phyloP scores from a whole-genome alignment of 2,113 vertebrate species.

The Crotalus viridis region DNA sequence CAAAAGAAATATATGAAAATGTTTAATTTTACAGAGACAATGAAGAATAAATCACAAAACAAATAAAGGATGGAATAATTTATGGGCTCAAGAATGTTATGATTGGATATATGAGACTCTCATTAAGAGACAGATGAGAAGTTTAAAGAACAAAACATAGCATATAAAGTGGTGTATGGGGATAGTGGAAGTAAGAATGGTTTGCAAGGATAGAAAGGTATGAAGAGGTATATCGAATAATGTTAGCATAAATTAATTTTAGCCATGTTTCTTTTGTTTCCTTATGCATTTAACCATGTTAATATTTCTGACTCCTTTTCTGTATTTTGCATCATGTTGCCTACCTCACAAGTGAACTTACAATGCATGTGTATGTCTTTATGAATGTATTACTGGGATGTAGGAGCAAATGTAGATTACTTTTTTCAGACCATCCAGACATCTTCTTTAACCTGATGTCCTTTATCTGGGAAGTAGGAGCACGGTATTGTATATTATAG shows the following conservation, averaged over 20 bases:
- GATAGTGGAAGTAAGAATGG: neutral
- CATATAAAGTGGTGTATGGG: neutral
- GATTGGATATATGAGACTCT: neutral
- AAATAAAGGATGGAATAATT: neutral
- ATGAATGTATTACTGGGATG: neutral
- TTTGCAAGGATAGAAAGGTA: neutral
- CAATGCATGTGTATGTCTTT: neutral
- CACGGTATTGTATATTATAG: neutral
- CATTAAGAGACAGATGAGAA: neutral
- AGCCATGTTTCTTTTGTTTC: neutral
- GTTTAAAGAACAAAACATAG: neutral
- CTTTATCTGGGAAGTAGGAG: neutral
- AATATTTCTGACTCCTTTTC: neutral
- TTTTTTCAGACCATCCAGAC: neutral
- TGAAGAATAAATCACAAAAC: neutral
- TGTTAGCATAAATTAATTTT: neutral
- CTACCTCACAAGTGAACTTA: neutral
- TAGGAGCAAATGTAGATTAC: neutral
- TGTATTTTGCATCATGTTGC: neutral
- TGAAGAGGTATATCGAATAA: neutral
- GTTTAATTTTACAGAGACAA: neutral
- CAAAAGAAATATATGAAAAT: neutral
- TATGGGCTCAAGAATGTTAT: neutral
- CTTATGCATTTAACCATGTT: neutral
- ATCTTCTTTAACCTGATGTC: neutral